Evolutionary conservation across 2,113 vertebrate genomes (phyloP).

Genomic region (Nothocercus nigrocapillus): DNA sequence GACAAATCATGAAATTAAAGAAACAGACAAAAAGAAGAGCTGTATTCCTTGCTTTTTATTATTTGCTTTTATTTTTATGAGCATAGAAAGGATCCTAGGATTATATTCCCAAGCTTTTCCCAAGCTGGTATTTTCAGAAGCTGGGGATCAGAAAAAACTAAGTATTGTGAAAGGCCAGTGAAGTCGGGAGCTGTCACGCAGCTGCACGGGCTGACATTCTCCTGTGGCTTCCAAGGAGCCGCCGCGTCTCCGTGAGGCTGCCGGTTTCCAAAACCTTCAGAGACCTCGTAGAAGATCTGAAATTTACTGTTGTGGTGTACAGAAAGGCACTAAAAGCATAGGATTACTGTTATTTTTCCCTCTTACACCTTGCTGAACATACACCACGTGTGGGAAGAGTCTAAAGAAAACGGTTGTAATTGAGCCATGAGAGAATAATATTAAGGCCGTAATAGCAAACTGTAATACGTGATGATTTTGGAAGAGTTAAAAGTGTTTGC

Average conservation of each 20-base stretch:
- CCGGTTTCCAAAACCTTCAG: not conserved
- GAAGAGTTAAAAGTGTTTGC: not conserved
- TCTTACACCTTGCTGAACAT: not conserved
- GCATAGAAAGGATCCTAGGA: not conserved
- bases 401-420: not conserved
- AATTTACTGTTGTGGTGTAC: not conserved
- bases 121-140: not conserved
- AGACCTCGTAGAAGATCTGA: not conserved
- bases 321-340: not conserved
- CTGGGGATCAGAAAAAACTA: not conserved
- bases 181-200: not conserved
- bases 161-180: not conserved
- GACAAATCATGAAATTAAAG: constrained; percentile 7
- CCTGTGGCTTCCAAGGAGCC: accelerated
- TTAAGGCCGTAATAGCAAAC: not conserved
- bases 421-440: not conserved
- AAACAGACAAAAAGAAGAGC: accelerated
- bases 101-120: not conserved
- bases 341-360: not conserved
- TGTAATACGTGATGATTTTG: not conserved
- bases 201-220: not conserved
- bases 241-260: not conserved
- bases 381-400: not conserved
- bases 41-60: not conserved
- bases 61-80: not conserved